Percentiles rank a stretch among this genome's conserved stretches.
These are phyloP conservation scores for Drosophila maculinotata DNA, from an alignment of 2,888 invertebrate species.

Conservation along the genomic window DNA sequence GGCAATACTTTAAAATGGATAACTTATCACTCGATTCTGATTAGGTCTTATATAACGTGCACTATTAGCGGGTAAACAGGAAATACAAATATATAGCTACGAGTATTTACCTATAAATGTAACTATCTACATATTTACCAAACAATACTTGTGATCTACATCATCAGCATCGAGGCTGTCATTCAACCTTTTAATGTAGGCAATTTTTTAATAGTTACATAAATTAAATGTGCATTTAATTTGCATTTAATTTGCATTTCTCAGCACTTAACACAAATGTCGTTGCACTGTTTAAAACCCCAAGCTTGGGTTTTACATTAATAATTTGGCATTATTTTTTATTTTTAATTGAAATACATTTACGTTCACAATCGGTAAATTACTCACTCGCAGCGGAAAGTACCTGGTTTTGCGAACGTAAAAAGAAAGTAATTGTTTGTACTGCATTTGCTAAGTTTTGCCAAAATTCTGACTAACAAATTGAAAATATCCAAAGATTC, in stretches of 20 bases:
- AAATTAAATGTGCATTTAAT: not conserved
- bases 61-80: slow-evolving; percentile 13
- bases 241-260: too few relatives aligned
- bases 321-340: not conserved
- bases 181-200: not conserved
- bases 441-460: not conserved
- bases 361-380: slow-evolving; percentile 11
- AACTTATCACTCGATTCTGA: slow-evolving; percentile 16
- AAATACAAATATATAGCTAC: slow-evolving; percentile 11
- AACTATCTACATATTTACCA: not conserved
- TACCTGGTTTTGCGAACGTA: slow-evolving; percentile 8
- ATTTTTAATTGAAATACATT: too few relatives aligned
- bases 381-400: slow-evolving; percentile 17
- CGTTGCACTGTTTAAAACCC: slow-evolving; percentile 11
- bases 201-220: not conserved
- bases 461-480: slow-evolving; percentile 52
- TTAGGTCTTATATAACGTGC: slow-evolving; percentile 2
- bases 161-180: not conserved
- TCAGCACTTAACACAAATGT: slow-evolving; percentile 19
- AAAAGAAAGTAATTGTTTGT: slow-evolving; percentile 43
- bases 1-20: slow-evolving; percentile 3
- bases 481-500: slow-evolving; percentile 53
- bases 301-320: not conserved
- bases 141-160: not conserved
- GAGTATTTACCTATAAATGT: not conserved